Base-by-base conservation (phyloP, 1,140 invertebrate species). In the Tyrophagus putrescentiae region DNA sequence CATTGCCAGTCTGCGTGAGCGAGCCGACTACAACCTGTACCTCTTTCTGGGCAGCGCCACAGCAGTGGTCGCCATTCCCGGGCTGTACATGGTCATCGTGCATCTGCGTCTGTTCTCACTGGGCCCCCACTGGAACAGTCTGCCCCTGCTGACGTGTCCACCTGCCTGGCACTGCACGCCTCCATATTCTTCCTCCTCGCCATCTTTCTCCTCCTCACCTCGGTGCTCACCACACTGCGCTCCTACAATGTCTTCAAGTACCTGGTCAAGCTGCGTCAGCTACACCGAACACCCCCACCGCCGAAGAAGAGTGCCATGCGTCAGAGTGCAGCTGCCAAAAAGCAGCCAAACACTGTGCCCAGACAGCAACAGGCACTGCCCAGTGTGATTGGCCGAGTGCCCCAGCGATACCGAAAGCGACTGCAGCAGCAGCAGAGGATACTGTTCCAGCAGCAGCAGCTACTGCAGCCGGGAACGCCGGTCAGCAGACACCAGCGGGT, bases 221-320 rank as follows among this genome's bases (percentile, higher is more conserved):
- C 52, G 13, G 11, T 54, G 27, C n/a, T 54, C n/a, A 34, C 28
- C 2, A 54, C 28, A 54, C 11, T 54, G 13, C 52, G 52, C 21
- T 31, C 52, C 9, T 54, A 54, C 27, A 54, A 54, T 33, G 25
- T 54, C 32, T 54, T 54, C 13, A 54, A 27, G 39, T 27, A 54
- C 39, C 39, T 54, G 27, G 52, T 54, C 3, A 54, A 54, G 27
- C 39, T 54, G 25, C n/a, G 28, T 31, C 13, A 25, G 39, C 18
- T 48, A 21, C 45, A 18, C 7, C 7, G 31, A 48, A 13, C 31
- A 9, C 7, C 45, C 7, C 45, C 45, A 7, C 45, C 45, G 7
- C 45, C 45, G 31, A 6, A 7, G 45, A 48, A 48, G 18, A 6
- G 45, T 48, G 18, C 45, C 13, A 39, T 39, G 36, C 45, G 18